Percentiles rank a stretch among this genome's conserved stretches.
These are phyloP conservation scores for Prietella phreatophila DNA, from an alignment of 2,113 vertebrate genomes.

Conservation along the genomic window DNA sequence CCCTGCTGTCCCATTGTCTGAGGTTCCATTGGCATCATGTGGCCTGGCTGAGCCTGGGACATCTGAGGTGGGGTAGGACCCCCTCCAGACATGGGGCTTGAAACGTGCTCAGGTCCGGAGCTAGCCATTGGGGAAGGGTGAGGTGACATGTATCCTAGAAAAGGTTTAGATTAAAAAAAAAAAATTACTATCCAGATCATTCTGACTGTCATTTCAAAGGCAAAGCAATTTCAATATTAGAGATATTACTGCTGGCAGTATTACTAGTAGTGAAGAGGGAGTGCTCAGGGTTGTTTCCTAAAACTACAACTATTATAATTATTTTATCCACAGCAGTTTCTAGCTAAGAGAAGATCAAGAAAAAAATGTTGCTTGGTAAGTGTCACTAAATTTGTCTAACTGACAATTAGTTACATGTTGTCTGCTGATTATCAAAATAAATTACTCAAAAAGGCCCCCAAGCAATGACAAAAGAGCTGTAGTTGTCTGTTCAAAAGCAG, in stretches of 20 bases:
- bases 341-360: neutral
- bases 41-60: conserved; percentile 80
- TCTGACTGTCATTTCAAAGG: neutral
- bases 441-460: neutral
- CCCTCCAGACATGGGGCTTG: conserved; percentile 93
- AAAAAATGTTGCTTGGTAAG: neutral
- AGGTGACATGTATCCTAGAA: conserved; percentile 91
- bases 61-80: conserved; percentile 93
- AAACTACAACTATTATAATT: neutral
- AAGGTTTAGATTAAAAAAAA: neutral
- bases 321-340: neutral
- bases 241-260: neutral
- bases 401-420: neutral
- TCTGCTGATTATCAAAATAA: neutral
- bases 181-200: neutral
- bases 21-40: conserved; percentile 85
- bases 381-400: neutral
- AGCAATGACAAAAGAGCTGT: neutral
- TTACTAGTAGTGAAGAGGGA: neutral
- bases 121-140: conserved; percentile 88
- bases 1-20: conserved; percentile 85
- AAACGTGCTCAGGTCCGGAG: conserved; percentile 83
- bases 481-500: neutral
- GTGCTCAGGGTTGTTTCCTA: too few species aligned
- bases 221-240: neutral